These are phyloP conservation scores for Drosophila trichaetosa DNA, from an alignment of 2,888 invertebrate genomes.

Conservation along the genomic window DNA sequence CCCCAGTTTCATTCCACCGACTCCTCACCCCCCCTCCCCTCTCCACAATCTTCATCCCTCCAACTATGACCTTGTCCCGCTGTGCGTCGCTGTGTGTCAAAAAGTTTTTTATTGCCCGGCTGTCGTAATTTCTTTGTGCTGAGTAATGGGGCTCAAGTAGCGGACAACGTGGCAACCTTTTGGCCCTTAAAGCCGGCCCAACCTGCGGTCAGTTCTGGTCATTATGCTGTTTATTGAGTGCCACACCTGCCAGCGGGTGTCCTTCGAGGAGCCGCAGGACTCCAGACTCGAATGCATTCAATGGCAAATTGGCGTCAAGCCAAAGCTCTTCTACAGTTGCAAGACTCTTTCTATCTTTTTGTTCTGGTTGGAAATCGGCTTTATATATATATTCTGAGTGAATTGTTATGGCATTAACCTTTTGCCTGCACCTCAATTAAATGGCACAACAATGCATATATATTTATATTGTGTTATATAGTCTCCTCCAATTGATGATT, in stretches of 20 bases:
- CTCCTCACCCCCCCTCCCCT: not conserved
- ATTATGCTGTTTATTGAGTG: conserved; percentile 76
- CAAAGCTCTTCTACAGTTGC: conserved; percentile 39
- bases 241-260: conserved; percentile 63
- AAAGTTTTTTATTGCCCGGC: conserved; percentile 58
- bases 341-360: not conserved
- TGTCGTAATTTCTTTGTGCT: conserved; percentile 74
- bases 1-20: not conserved
- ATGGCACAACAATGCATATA: conserved; percentile 14
- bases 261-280: conserved; percentile 7
- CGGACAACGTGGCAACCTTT: conserved; percentile 45
- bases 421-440: conserved; percentile 19
- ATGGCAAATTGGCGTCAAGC: conserved; percentile 49
- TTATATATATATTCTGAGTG: not conserved
- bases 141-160: conserved; percentile 65
- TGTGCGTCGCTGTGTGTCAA: conserved; percentile 22
- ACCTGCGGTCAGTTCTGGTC: conserved; percentile 66
- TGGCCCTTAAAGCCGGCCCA: conserved; percentile 18
- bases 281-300: conserved; percentile 28
- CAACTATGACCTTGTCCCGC: conserved; percentile 13
- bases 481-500: not conserved
- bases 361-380: conserved; percentile 3
- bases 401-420: conserved; percentile 37
- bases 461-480: not conserved
- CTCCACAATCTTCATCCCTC: accelerated